Evolutionary conservation across 2,888 invertebrate genomes (phyloP), one percentile per base, ranked within the genome.

Genomic region (Druceiella hillmani): DNA sequence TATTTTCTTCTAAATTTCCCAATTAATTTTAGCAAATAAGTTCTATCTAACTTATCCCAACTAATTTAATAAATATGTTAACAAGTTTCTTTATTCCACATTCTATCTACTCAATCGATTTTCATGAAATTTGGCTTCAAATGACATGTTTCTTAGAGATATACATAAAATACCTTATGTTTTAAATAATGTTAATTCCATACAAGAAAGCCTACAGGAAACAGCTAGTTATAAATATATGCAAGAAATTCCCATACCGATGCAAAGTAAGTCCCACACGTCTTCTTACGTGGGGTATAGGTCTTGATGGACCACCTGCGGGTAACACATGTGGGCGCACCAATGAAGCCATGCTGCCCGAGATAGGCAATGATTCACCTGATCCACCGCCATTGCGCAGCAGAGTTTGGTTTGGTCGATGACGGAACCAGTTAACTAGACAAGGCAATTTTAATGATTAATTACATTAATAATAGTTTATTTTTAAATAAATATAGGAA

Each of bases 371-470:
- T 0, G 69, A 69, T 38, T 70, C 56, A 45, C 75, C 62, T 42
- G 78, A 63, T 38, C 76, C 70, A 51, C 75, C 62, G 45, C 65
- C 65, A 59, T 76, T 62, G 55, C 75, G 53, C 51, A 72, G 54
- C 55, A 75, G 42, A 45, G 70, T 60, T 46, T 74, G 54, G 10
- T 69, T 68, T 1, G 77, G 75, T 45, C 73, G 69, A 44, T 76
- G 74, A 2, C 77, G 76, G 54, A 79, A 79, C 79, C 79, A 79
- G 52, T 78, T 75, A 33, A 79, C 78, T 71, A 53, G 1, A n/a
- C n/a, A n/a, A 46, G 40, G 22, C 9, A 3, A 39, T 12, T 17
- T 35, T 17, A 22, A 22, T 22, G n/a, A n/a, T 22, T 22, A 9
- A 22, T 7, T 9, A 7, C 22, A 22, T 9, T 22, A 22, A 22